Base-by-base conservation (phyloP, 2,113 vertebrate species). In the Pseudonaja textilis region DNA sequence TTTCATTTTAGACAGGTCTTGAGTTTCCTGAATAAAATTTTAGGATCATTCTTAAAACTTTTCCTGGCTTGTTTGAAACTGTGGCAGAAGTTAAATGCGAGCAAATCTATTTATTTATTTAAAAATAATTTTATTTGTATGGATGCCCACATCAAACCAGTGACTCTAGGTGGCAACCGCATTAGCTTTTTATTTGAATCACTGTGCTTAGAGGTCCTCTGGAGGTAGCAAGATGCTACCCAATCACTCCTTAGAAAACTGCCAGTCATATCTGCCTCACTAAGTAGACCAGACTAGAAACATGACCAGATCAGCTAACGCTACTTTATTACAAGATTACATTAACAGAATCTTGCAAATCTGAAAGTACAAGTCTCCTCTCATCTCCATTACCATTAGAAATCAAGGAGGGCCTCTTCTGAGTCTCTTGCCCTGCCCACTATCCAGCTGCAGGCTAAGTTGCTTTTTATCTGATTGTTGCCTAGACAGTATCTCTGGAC, bases 1-100 rank as follows among this genome's bases (percentile, higher is more conserved):
- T 92, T 91, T 57, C 59, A 26, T 89, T 86, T 69, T 64, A 91
- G 90, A 88, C 34, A 93, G 59, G 0, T 91, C 90, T 96, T 92
- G 64, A 20, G 29, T 95, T 96, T 93, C 88, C 91, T 95, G 55
- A 88, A 81, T 93, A 88, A 88, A 92, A 59, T 59, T 0, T 0
- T 50, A 96, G 90, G 93, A 94, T 45, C 42, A 59, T 86, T 89
- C 57, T 59, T 42, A 94, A 89, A 39, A 90, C 69, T 45, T 87
- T 91, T n/a, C 64, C 93, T 88, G 93, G 90, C 88, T 87, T 87
- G 91, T 57, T 42, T 87, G 29, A 88, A 47, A 88, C 2, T 20
- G 34, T 74, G 87, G 12, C 47, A 92, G 47, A 92, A 39, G 20
- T 26, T 42, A 64, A 42, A n/a, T 55, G 6, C 59, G 52, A 87